phyloP scores from a whole-genome alignment of 2,797 vertebrate genomes.

The Momotus momota region DNA sequence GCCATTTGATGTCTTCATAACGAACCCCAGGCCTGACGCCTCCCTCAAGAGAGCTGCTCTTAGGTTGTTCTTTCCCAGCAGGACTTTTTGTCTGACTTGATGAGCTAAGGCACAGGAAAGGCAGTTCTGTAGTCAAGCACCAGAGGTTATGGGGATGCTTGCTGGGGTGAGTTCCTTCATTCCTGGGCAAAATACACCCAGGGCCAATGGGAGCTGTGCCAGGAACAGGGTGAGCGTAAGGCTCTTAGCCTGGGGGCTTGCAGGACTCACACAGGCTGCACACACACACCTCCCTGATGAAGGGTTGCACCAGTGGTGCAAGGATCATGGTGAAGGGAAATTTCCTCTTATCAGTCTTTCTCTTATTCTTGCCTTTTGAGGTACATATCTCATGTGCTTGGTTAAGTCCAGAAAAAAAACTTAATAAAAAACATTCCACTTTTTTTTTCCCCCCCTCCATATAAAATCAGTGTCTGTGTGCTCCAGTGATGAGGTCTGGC shows the following conservation, averaged over 20 bases:
- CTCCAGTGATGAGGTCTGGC: background rate
- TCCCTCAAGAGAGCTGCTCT: background rate
- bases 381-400: background rate
- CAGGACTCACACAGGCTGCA: accelerated
- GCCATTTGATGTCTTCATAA: slow-evolving; percentile 33
- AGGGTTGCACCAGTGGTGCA: accelerated
- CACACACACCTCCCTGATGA: background rate
- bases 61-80: background rate
- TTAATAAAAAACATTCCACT: background rate
- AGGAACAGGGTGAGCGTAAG: accelerated
- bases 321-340: background rate
- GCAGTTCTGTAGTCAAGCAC: background rate
- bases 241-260: background rate
- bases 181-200: background rate
- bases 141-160: background rate
- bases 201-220: accelerated
- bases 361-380: background rate
- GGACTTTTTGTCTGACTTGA: background rate
- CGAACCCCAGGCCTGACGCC: background rate
- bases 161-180: background rate
- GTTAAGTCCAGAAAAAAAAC: background rate
- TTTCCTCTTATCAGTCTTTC: background rate
- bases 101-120: background rate
- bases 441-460: background rate
- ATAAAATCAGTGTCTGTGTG: background rate